Base-by-base conservation (phyloP, 2,797 vertebrate species). In the Harpagifer antarcticus region DNA sequence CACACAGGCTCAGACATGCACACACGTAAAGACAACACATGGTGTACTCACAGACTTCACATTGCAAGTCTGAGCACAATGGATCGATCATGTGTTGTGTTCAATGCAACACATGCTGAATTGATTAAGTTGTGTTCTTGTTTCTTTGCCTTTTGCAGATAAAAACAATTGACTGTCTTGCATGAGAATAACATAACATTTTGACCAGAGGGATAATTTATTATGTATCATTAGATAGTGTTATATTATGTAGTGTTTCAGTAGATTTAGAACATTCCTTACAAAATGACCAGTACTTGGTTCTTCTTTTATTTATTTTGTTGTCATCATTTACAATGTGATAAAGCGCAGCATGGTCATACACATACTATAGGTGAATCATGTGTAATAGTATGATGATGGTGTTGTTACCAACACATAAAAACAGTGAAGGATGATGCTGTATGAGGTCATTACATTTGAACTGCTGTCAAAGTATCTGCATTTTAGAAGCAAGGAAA, bases 11-110 rank as follows among this genome's bases (percentile, higher is more conserved):
- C 76, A 45, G 31, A 53, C 56, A 53, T 44, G 23, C 44, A 60
- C 69, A 59, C 60, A 58, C 42, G 80, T 40, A 70, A 17, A 82
- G 63, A 83, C 40, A 76, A 63, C 73, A 61, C 17, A 82, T 27
- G 71, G 44, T 50, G 75, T 53, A 75, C 40, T 71, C 37, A 48
- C 42, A 79, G 47, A 64, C 69, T 65, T 23, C 57, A 61, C 71
- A 44, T 20, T 64, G 72, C 48, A 58, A 66, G 33, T 53, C 57
- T 57, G 52, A 79, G 42, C 57, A 83, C 81, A 88, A 76, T 75
- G 81, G 63, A 84, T 85, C 23, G 23, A 27, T 27, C 23, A 27
- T 27, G 23, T 27, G 23, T 27, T 27, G 23, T 27, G 23, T 27
- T 27, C 3, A 0, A 27, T 27, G 23, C 23, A 3, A 27, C 23